Evolutionary conservation across 2,113 vertebrate species (phyloP), one percentile per base, ranked within the genome.

Genomic region (Castor canadensis): DNA sequence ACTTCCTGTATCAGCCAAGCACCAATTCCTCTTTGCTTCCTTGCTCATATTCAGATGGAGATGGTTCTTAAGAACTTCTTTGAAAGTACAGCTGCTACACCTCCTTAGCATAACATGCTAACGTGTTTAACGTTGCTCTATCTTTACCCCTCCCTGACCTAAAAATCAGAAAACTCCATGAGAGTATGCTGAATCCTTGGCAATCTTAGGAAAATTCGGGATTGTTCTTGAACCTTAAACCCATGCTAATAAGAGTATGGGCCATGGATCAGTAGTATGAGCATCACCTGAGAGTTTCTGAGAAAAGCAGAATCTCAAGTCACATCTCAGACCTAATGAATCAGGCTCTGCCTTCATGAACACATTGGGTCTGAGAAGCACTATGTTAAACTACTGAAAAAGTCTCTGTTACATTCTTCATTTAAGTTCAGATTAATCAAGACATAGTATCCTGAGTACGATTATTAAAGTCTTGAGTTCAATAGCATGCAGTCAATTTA

Each of bases 361-460:
- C 19, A 60, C 16, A 32, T 3, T 32, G 62, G 43, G 28, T 71
- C 40, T 26, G 13, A 56, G 7, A 84, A 84, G 10, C 43, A 82
- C 15, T 49, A 26, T 69, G 13, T 43, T 91, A 79, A 73, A 52
- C 38, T 73, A 43, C 86, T 45, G 7, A 45, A 80, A 32, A 40
- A 56, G 1, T 1, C 9, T 73, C 20, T 67, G 49, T 40, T 67
- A 47, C 58, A 54, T 66, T 88, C 73, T 92, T 76, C 92, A 87
- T 85, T 67, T 71, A 17, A 83, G 16, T 91, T 81, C 73, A 82
- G 72, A 73, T 84, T 89, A 89, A 47, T 69, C 72, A 93, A 81
- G 66, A 16, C 13, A 77, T 22, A 54, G 12, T 52, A 15, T 15
- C 40, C 47, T 95, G 40, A 90, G 30, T 83, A 88, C 69, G 52